A percentile compares a stretch with the other conserved stretches of the same genome.
phyloP scores from a whole-genome alignment of 2,888 invertebrate species.

The Lysandra bellargus region DNA sequence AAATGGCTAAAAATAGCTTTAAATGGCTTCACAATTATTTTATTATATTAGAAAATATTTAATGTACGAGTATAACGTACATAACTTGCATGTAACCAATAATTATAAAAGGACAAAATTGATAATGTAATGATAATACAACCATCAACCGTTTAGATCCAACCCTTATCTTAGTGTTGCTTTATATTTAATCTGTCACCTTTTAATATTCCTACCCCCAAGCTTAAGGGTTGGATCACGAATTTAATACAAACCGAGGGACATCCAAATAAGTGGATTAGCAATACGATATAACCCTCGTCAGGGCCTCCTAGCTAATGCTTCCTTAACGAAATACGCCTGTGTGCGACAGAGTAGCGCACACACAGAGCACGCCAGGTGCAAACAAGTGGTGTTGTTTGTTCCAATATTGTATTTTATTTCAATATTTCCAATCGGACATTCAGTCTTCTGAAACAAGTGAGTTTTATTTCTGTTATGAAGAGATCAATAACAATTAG shows the following conservation, averaged over 20 bases:
- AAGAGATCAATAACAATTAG: constrained; percentile 6
- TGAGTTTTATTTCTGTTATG: constrained; percentile 1
- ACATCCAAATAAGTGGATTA: constrained; percentile 41
- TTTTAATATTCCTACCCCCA: constrained; percentile 28
- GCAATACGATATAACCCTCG: constrained; percentile 41
- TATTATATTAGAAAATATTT: too few relatives aligned
- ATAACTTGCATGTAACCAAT: too few relatives aligned
- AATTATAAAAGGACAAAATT: neutral
- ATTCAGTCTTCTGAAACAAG: constrained; percentile 10
- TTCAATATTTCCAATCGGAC: neutral
- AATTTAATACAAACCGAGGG: constrained; percentile 36
- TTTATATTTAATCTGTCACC: constrained; percentile 26
- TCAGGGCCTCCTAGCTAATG: constrained; percentile 41
- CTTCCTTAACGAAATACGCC: constrained; percentile 39
- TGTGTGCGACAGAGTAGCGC: constrained; percentile 34
- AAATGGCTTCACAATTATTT: too few relatives aligned
- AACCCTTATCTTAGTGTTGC: neutral
- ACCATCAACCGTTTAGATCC: neutral
- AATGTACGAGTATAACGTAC: too few relatives aligned
- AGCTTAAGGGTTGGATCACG: constrained; percentile 32
- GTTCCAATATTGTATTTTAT: constrained; percentile 16
- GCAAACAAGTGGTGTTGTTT: constrained; percentile 7
- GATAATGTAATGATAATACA: neutral
- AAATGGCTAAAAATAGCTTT: too few relatives aligned
- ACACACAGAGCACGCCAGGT: constrained; percentile 11